Evolutionary conservation across 2,888 invertebrate species (phyloP), one percentile per base, ranked within the genome.

Genomic region (Leptopilina drosophilae): DNA sequence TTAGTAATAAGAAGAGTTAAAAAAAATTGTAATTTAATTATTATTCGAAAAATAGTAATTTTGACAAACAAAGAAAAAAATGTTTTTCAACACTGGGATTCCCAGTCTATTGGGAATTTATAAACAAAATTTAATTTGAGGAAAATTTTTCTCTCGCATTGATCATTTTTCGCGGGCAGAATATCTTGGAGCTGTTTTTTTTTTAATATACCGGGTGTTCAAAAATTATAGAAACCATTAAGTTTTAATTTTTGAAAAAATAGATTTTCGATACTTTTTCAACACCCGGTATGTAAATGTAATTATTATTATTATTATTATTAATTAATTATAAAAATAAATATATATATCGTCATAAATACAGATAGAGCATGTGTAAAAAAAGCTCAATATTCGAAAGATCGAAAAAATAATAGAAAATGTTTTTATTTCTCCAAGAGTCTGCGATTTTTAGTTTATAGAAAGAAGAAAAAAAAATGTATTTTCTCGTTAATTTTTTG

Each of bases 161-260:
- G 73, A 66, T 65, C 80, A 33, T 85, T 78, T 6, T 46, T 64
- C 78, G 79, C 77, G 75, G 66, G 78, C 77, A 40, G 81, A 81
- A 69, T 65, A 77, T 78, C 65, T 78, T 67, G 81, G 78, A 82
- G 82, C 84, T 78, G 84, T 84, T 79, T 83, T 82, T 79, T 83
- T 82, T 83, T 81, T 76, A 73, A 33, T 33, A 33, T 33, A 33
- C 33, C 33, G 33, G 33, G 33, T 33, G 33, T 33, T 33, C 33
- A 33, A 33, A 33, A 33, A 33, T 33, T 33, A 33, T 33, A 33
- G 33, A 33, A 33, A 33, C 5, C 1, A 26, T 1, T 26, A 33
- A 3, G 33, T 33, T 33, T 4, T 33, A 33, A 33, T 33, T 33
- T 33, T 33, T 33, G 3, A 33, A 33, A 33, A 33, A 33, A 33